Evolutionary conservation across 2,888 invertebrate genomes (phyloP).

Genomic region (Tenthredo notha): DNA sequence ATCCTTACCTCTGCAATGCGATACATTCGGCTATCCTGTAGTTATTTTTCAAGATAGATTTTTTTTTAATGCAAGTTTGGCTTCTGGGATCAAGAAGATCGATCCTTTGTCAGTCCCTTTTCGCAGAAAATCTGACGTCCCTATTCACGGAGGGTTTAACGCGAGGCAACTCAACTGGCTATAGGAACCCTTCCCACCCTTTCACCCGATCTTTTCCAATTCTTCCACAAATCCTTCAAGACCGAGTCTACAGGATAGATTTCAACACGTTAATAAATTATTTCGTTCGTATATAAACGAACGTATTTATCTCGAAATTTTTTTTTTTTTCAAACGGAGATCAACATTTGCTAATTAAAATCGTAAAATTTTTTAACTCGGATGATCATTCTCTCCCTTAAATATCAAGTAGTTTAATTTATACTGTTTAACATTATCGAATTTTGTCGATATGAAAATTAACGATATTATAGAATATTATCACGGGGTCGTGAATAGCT

Average conservation of each 20-base stretch:
- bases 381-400: too few species aligned
- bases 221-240: conserved; percentile 13
- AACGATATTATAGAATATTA: neutral
- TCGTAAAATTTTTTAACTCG: too few species aligned
- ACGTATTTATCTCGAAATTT: neutral
- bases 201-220: conserved; percentile 27
- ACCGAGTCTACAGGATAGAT: neutral
- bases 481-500: neutral
- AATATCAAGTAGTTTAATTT: too few species aligned
- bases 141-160: conserved; percentile 20
- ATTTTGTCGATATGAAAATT: neutral
- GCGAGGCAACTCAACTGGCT: conserved; percentile 4
- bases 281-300: neutral
- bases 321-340: too few species aligned
- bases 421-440: neutral
- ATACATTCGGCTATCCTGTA: neutral
- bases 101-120: conserved; percentile 29
- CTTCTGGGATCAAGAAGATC: conserved; percentile 14
- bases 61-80: neutral
- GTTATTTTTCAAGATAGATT: neutral
- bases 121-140: conserved; percentile 23
- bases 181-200: neutral
- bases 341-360: too few species aligned
- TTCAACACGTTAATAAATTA: neutral
- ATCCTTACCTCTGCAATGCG: conserved; percentile 6